Percentiles rank a stretch among this genome's conserved stretches.
These are phyloP conservation scores for Tympanuchus pallidicinctus DNA, from an alignment of 2,113 vertebrate species.

Conservation along the genomic window DNA sequence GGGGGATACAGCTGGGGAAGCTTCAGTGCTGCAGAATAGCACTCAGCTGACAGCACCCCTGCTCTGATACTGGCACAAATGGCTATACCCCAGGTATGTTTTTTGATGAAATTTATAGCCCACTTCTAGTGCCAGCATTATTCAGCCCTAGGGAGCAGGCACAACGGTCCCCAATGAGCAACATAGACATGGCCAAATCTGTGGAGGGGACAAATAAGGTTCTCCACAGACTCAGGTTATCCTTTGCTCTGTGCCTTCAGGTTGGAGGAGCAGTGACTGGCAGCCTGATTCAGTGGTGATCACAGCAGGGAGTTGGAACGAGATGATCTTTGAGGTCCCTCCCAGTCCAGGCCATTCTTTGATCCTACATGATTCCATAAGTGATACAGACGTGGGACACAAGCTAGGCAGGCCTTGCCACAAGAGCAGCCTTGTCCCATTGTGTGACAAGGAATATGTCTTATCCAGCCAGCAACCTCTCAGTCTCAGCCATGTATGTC, in stretches of 20 bases:
- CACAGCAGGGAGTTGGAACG: no score
- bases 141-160: no score
- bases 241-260: not conserved
- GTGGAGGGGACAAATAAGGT: not conserved
- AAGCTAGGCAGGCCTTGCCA: not conserved
- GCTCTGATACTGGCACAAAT: slow-evolving; percentile 60
- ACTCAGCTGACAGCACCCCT: slow-evolving; percentile 67
- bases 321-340: no score
- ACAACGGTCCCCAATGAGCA: accelerated
- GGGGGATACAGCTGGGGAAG: slow-evolving; percentile 83
- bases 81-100: slow-evolving; percentile 1
- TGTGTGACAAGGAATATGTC: not conserved
- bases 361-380: not conserved
- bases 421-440: not conserved
- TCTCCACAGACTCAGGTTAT: not conserved
- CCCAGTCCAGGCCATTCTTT: no score
- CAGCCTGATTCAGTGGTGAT: no score
- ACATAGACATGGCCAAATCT: not conserved
- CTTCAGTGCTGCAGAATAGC: slow-evolving; percentile 53
- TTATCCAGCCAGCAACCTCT: not conserved
- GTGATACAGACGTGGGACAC: accelerated
- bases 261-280: not conserved
- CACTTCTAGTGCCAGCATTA: slow-evolving; percentile 5
- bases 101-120: slow-evolving; percentile 48
- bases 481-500: not conserved